phyloP scores from a whole-genome alignment of 2,888 invertebrate genomes.

The Meteorus colon region DNA sequence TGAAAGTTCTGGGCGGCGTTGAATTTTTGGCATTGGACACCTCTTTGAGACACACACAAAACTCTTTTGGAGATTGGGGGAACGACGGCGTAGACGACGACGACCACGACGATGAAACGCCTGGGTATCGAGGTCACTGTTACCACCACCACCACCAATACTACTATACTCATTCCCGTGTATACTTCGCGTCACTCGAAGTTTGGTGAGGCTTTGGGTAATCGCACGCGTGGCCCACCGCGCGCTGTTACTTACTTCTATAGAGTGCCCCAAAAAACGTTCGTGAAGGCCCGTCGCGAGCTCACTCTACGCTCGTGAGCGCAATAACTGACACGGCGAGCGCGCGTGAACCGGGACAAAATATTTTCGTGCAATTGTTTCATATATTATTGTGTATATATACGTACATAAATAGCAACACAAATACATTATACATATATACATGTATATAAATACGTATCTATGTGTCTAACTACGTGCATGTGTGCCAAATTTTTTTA shows the following conservation, averaged over 20 bases:
- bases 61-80: constrained; percentile 48
- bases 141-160: constrained; percentile 64
- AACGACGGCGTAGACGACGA: constrained; percentile 47
- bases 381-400: neutral
- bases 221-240: constrained; percentile 44
- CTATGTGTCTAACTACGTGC: neutral
- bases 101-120: constrained; percentile 37
- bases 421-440: neutral
- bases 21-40: constrained; percentile 66
- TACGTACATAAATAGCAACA: neutral
- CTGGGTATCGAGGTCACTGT: constrained; percentile 71
- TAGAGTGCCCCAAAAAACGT: constrained; percentile 37
- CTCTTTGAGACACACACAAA: constrained; percentile 20
- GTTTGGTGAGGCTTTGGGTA: constrained; percentile 45
- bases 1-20: constrained; percentile 60
- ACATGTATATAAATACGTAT: constrained; percentile 10
- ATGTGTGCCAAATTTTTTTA: neutral
- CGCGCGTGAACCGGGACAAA: constrained; percentile 15
- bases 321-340: constrained; percentile 29
- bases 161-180: constrained; percentile 54
- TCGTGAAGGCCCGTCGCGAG: constrained; percentile 30
- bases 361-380: constrained; percentile 14
- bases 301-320: constrained; percentile 36
- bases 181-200: constrained; percentile 44
- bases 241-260: constrained; percentile 21